Evolutionary conservation across 1,140 invertebrate genomes (phyloP), one percentile per base, ranked within the genome.

Genomic region (Aphaenogaster floridana): DNA sequence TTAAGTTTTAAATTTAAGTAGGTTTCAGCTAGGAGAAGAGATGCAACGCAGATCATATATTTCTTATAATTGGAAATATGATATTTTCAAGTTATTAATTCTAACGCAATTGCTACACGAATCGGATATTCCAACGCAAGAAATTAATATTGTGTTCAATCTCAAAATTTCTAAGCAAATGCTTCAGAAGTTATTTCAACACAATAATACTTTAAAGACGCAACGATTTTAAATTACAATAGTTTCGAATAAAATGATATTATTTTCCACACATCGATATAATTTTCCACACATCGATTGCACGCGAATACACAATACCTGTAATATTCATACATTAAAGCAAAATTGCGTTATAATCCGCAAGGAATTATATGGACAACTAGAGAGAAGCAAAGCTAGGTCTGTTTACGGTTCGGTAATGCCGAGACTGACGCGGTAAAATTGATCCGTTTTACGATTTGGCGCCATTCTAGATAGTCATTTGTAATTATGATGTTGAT

Each of bases 381-480:
- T 48, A 36, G 2, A 72, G 28, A 59, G 15, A 69, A 71, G 28
- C 21, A 7, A 57, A 57, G 28, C n/a, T 71, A 72, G 15, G 9
- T 54, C 21, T 39, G 7, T 42, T 59, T 48, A 71, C 52, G 64
- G 36, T 72, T 72, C 28, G 39, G 9, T 72, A 59, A 11, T 59
- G 34, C 69, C 52, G 39, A 83, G 66, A 83, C 69, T 83, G 66
- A 72, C 42, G 28, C 39, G 39, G 34, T 83, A 72, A 71, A 72
- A 72, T 71, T 83, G 66, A 83, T 83, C 17, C 79, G 79, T 83
- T 72, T 81, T 72, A 72, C 28, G 80, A 74, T 83, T 83, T 74
- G 28, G 68, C 42, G 66, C 66, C 4, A 48, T 8, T 83, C 17
- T 48, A 61, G 57, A 61, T 61, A 17, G 11, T 83, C n/a, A 6